These are phyloP conservation scores for Scartelaos histophorus DNA, from an alignment of 2,113 vertebrate species.

Conservation along the genomic window DNA sequence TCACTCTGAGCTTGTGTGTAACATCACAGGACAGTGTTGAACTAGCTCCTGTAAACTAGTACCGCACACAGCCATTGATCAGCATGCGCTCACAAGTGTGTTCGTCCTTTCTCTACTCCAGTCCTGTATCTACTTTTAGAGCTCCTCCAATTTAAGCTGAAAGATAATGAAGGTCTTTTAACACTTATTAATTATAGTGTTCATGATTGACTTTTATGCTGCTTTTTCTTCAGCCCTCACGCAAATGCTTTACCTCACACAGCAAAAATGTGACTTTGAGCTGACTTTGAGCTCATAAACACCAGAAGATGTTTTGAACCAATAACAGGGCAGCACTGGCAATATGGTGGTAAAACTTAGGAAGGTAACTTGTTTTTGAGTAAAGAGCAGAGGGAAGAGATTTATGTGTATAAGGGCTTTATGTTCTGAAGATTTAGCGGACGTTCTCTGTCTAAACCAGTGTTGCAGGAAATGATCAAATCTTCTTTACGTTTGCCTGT, in stretches of 20 bases:
- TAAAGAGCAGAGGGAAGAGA: too few relatives aligned
- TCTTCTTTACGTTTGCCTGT: not conserved
- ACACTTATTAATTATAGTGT: too few relatives aligned
- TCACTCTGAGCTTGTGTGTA: conserved; percentile 41
- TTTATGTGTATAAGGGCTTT: too few relatives aligned
- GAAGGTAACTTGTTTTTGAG: too few relatives aligned
- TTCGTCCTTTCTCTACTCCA: conserved; percentile 39
- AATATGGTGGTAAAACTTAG: too few relatives aligned
- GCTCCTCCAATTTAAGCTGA: not conserved
- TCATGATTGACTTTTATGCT: too few relatives aligned
- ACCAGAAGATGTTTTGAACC: too few relatives aligned
- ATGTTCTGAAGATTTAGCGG: not conserved
- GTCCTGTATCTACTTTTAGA: conserved; percentile 19
- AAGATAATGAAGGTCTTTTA: too few relatives aligned
- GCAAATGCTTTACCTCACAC: not conserved
- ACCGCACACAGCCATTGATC: conserved; percentile 56
- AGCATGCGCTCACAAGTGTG: conserved; percentile 31
- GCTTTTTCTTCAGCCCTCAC: not conserved
- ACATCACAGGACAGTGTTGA: conserved; percentile 45
- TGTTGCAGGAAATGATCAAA: too few relatives aligned
- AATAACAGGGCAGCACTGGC: too few relatives aligned
- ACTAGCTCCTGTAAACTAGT: conserved; percentile 34
- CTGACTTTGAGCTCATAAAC: too few relatives aligned
- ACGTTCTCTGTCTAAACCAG: not conserved
- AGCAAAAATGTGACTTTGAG: too few relatives aligned